These are phyloP conservation scores for Bos taurus DNA, from an alignment of 2,113 vertebrate species.

Conservation along the genomic window DNA sequence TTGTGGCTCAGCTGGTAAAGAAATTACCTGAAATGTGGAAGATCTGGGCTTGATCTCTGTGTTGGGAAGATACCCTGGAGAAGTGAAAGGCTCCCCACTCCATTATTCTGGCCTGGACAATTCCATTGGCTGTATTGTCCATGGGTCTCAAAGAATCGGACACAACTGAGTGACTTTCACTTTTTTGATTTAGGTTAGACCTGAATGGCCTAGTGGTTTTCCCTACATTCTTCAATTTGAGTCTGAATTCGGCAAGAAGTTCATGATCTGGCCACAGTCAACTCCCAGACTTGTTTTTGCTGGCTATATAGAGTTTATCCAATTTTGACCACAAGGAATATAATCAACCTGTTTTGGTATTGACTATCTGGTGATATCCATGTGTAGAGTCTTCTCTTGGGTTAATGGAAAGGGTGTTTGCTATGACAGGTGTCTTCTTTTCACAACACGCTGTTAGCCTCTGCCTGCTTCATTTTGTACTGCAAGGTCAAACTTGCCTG, in stretches of 20 bases:
- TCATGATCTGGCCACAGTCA: neutral
- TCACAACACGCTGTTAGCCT: neutral
- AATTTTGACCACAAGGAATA: neutral
- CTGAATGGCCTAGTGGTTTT: neutral
- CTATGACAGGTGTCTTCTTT: neutral
- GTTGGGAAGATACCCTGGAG: too few relatives aligned
- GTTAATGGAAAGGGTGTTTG: neutral
- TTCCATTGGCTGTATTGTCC: too few relatives aligned
- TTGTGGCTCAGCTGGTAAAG: neutral
- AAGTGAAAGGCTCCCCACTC: too few relatives aligned
- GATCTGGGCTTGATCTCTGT: neutral
- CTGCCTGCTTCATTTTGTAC: neutral
- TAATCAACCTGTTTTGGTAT: neutral
- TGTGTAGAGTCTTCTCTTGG: neutral
- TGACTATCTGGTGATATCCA: neutral
- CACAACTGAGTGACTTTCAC: too few relatives aligned
- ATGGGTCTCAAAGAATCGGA: too few relatives aligned
- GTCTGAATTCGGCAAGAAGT: neutral
- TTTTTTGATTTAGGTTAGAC: neutral
- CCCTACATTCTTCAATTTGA: neutral
- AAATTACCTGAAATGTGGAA: neutral
- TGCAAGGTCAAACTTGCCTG: neutral
- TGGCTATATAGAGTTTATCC: neutral
- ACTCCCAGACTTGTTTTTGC: neutral
- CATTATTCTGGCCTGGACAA: too few relatives aligned